phyloP scores from a whole-genome alignment of 2,888 invertebrate genomes.

The Sesamia inferens region DNA sequence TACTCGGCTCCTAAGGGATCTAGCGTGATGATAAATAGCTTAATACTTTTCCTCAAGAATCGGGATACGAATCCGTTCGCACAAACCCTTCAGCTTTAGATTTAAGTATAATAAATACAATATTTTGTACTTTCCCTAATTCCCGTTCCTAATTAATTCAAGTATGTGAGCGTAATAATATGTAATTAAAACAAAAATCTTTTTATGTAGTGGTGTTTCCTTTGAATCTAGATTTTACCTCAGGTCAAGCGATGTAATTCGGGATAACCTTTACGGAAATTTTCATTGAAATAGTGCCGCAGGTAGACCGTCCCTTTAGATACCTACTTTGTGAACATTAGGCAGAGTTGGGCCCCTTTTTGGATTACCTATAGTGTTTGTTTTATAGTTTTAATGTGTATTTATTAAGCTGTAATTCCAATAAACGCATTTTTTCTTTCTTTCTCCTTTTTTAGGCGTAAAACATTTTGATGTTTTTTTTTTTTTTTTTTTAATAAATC shows the following conservation, averaged over 20 bases:
- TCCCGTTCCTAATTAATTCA: background rate
- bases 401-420: too few relatives aligned
- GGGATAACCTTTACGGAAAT: slow-evolving; percentile 17
- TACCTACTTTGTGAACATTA: slow-evolving; percentile 1
- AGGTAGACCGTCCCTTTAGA: background rate
- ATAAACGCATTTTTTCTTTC: too few relatives aligned
- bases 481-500: background rate
- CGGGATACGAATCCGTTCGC: background rate
- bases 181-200: slow-evolving; percentile 26
- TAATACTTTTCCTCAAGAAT: background rate
- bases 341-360: too few relatives aligned
- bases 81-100: background rate
- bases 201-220: background rate
- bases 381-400: too few relatives aligned
- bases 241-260: slow-evolving; percentile 22
- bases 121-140: background rate
- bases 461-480: background rate
- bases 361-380: too few relatives aligned
- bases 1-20: background rate
- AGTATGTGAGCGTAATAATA: background rate
- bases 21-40: background rate
- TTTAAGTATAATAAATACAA: background rate
- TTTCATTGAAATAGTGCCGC: slow-evolving; percentile 23
- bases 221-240: slow-evolving; percentile 3
- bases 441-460: background rate